Conservation (phyloP, 2,113 vertebrate species). For the Daphoenositta chrysoptera region DNA sequence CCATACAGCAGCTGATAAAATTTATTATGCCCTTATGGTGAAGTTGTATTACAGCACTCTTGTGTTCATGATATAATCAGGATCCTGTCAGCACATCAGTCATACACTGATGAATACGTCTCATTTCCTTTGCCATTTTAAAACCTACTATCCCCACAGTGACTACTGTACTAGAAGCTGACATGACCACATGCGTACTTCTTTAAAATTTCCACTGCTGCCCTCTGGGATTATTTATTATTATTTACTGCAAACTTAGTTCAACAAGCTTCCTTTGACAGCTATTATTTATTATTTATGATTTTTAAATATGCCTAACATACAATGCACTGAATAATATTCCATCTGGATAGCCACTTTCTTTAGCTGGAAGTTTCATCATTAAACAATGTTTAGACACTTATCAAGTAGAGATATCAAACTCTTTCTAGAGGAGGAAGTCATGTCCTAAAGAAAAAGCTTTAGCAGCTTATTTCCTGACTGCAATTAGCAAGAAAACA, state of each 20-base stretch:
- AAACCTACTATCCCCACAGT: not conserved
- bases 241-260: not conserved
- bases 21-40: not conserved
- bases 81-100: conserved; percentile 24
- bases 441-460: not conserved
- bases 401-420: not conserved
- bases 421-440: not conserved
- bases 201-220: not conserved
- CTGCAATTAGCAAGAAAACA: not conserved
- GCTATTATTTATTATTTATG: not conserved
- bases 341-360: not conserved
- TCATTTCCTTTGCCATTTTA: not conserved
- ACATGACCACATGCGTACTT: not conserved
- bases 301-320: not conserved
- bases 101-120: not conserved
- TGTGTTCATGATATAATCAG: conserved; percentile 44
- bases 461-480: not conserved
- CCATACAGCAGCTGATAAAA: conserved; percentile 25
- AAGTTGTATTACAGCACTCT: not conserved
- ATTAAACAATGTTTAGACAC: not conserved
- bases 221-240: not conserved
- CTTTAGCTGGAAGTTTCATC: not conserved
- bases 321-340: not conserved
- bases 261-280: not conserved
- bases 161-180: not conserved